These are phyloP conservation scores for Dromaius novaehollandiae DNA, from an alignment of 2,113 vertebrate genomes.

Conservation along the genomic window DNA sequence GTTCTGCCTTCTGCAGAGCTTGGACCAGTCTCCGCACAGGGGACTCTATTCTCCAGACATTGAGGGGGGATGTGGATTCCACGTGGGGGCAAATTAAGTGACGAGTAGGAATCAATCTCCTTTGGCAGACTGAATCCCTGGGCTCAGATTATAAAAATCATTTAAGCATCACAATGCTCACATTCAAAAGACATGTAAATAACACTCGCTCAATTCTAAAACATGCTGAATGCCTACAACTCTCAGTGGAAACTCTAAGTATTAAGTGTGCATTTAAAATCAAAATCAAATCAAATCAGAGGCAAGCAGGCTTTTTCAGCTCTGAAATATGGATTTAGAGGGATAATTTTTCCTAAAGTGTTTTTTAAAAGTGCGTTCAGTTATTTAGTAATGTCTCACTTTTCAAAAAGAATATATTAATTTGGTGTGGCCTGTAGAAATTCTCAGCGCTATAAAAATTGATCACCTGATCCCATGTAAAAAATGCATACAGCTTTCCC, in stretches of 20 bases:
- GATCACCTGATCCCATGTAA: not conserved
- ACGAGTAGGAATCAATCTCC: not conserved
- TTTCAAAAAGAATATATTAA: not conserved
- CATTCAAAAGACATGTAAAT: not conserved
- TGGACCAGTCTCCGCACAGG: fast-evolving
- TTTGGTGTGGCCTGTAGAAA: not conserved
- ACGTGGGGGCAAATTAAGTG: not conserved
- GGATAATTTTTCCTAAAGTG: not conserved
- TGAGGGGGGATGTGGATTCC: not conserved
- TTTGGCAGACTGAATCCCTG: not conserved
- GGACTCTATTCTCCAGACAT: not conserved
- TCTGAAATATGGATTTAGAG: not conserved
- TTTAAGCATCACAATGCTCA: not conserved
- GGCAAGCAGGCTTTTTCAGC: not conserved
- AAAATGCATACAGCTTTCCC: not conserved
- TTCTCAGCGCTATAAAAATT: not conserved
- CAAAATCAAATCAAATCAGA: not conserved
- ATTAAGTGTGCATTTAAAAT: not conserved
- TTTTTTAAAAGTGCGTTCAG: not conserved
- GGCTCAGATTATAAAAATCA: not conserved
- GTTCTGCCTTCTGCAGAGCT: no score
- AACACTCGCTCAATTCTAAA: not conserved
- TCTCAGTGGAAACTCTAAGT: not conserved
- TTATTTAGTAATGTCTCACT: not conserved
- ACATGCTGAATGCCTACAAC: not conserved